Evolutionary conservation across 2,113 vertebrate species (phyloP).

Genomic region (Spermophilus dauricus): DNA sequence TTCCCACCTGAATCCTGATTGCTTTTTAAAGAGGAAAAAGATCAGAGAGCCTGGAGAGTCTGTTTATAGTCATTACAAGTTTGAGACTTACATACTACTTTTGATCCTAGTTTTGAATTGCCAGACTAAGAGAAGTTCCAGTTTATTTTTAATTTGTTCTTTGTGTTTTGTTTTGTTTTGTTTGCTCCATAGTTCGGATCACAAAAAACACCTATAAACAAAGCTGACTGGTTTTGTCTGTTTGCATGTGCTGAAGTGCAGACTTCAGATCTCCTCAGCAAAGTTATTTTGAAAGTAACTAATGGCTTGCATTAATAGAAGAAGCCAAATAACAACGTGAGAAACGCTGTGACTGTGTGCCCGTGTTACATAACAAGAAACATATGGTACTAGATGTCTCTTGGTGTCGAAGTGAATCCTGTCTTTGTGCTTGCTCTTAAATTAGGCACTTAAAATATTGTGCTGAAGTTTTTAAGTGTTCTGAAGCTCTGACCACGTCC

Average conservation of each 20-base stretch:
- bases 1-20: slow-evolving; percentile 61
- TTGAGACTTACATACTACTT: neutral
- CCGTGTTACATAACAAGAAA: neutral
- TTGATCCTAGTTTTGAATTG: slow-evolving; percentile 42
- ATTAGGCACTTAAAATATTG: slow-evolving; percentile 40
- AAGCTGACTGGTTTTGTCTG: neutral
- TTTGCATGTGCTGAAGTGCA: slow-evolving; percentile 13
- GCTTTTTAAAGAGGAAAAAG: slow-evolving; percentile 73
- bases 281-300: neutral
- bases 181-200: neutral
- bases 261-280: neutral
- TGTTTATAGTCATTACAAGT: slow-evolving; percentile 26
- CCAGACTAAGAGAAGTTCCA: slow-evolving; percentile 4
- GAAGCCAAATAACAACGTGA: neutral
- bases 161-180: neutral
- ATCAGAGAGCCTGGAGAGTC: neutral
- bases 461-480: slow-evolving; percentile 35
- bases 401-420: neutral
- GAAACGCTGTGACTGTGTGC: neutral
- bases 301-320: slow-evolving; percentile 1
- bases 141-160: slow-evolving; percentile 30
- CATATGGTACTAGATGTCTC: neutral
- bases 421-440: neutral
- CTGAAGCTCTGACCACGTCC: slow-evolving; percentile 37
- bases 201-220: neutral